Evolutionary conservation across 2,797 vertebrate species (phyloP), one percentile per base, ranked within the genome.

Genomic region (Coccyzus lansbergi): DNA sequence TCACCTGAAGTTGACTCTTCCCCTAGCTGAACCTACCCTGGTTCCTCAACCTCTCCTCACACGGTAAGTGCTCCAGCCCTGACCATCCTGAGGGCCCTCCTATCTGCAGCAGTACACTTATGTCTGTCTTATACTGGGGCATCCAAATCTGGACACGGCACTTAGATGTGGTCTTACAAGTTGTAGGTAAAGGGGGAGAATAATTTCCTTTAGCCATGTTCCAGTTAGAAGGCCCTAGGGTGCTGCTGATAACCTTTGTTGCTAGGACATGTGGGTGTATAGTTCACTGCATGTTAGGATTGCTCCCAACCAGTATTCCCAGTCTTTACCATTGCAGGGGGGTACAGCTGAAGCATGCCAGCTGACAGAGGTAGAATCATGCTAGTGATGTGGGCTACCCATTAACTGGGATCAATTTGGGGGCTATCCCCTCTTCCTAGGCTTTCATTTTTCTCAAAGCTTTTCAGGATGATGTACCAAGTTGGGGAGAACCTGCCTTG

Each of bases 391-490:
- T 1, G 1, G 5, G 75, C 15, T 72, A 20, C 13, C 52, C 28
- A 44, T 48, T 59, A 44, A 0, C 31, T 33, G 33, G 25, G 10
- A 13, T 42, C 34, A 67, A 20, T 44, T 40, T 48, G 31, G 19
- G 8, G 14, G 28, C 21, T 42, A 8, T 67, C 10, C 79, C 51
- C 11, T 71, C 20, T 58, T 15, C 11, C 5, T 46, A 88, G 29
- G 5, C 20, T 78, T 75, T 58, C 33, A 71, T 55, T 91, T 84
- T 91, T 79, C 38, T 28, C 42, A 52, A 10, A 65, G 19, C 16
- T 62, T 24, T 29, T 62, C 63, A 82, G 9, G 34, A 65, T 63
- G 19, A 0, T 0, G 21, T 58, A 69, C 3, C 0, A 0, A 15
- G 7, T 9, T 16, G 18, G 38, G 34, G 12, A 71, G 22, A 25